Evolutionary conservation across 2,113 vertebrate genomes (phyloP).

Genomic region (Sorex araneus): DNA sequence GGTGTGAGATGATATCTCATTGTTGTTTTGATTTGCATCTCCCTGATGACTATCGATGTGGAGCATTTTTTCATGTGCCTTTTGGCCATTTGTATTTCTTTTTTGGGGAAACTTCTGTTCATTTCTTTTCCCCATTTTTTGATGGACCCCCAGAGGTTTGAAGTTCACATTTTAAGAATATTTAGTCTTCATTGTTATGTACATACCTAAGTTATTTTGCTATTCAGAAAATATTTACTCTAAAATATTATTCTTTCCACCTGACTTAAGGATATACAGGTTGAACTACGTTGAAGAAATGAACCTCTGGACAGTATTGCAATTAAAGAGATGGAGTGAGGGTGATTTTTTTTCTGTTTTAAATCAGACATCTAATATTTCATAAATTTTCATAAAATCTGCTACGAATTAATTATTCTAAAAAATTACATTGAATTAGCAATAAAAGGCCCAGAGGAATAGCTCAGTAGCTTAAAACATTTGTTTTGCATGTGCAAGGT

Average conservation of each 20-base stretch:
- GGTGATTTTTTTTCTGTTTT: slow-evolving; percentile 49
- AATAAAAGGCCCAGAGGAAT: too few species aligned
- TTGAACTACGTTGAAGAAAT: neutral
- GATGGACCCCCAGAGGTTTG: neutral
- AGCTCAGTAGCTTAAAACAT: too few species aligned
- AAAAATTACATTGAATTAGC: slow-evolving; percentile 37
- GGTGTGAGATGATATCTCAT: too few species aligned
- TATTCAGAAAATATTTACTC: slow-evolving; percentile 49
- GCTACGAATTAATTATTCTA: neutral
- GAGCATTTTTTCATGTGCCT: too few species aligned
- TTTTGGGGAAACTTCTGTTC: too few species aligned
- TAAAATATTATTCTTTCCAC: slow-evolving; percentile 36
- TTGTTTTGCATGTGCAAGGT: too few species aligned
- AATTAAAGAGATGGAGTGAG: slow-evolving; percentile 34
- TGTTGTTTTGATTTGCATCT: too few species aligned
- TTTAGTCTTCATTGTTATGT: slow-evolving; percentile 16
- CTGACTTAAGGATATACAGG: neutral
- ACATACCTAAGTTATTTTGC: neutral
- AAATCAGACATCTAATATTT: slow-evolving; percentile 45
- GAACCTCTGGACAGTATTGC: neutral
- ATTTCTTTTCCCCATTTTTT: too few species aligned
- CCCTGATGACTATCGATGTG: too few species aligned
- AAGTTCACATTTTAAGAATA: slow-evolving; percentile 35
- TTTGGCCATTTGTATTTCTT: too few species aligned
- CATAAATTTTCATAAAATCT: neutral